Evolutionary conservation across 2,888 invertebrate genomes (phyloP), one percentile per base, ranked within the genome.

Genomic region (Alloscopus bannaensis): DNA sequence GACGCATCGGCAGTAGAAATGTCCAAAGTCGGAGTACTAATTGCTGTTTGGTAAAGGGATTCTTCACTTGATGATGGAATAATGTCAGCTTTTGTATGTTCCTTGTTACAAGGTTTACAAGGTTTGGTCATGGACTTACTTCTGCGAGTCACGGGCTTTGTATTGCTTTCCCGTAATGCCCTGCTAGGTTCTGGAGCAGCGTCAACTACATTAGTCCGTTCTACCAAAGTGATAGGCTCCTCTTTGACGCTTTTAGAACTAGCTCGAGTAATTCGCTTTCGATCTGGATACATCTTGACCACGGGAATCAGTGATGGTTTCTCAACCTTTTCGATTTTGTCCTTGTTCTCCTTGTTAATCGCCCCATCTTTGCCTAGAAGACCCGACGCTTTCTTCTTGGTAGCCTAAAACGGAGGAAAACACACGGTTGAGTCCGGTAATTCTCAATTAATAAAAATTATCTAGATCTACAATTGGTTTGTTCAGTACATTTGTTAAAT

Each of bases 171-270:
- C 22, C 47, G 60, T 87, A 78, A 26, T 1, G 40, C 47, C 47
- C 52, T 57, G n/a, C 57, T 26, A 13, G 45, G 36, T n/a, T 64
- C 69, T 3, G 55, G 77, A 36, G n/a, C 45, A 1, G 55, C 20
- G 20, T 69, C 57, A 36, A 36, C 26, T 8, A 55, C 31, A 3
- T 24, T 52, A n/a, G 52, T 8, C 28, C 20, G 24, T 28, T 71
- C 47, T 0, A 16, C 59, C 1, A n/a, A 22, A 36, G 64, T 57
- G 8, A 57, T 1, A 11, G 73, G 69, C 3, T 55, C 65, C 26
- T 73, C 72, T 42, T 65, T 72, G 2, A 78, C 59, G 66, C 79
- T 79, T 47, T 78, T 95, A 94, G 40, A 95, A 88, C 24, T 94
- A 93, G 86, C 86, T 88, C 50, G 94, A 93, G 69, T 72, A 1